Conservation (phyloP, 2,113 vertebrate species). For the Sinocyclocheilus anshuiensis region DNA sequence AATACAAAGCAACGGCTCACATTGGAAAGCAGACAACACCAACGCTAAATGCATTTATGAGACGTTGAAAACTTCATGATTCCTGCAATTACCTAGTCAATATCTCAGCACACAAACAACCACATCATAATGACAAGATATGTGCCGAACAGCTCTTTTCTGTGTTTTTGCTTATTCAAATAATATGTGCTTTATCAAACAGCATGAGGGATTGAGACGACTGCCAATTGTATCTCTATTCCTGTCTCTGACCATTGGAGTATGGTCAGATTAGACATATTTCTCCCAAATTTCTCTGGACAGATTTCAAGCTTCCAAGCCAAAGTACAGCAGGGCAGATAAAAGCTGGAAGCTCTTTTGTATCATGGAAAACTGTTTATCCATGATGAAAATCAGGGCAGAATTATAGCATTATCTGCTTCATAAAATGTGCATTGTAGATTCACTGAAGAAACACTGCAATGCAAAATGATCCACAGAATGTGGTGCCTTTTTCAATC, state of each 20-base stretch:
- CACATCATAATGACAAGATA: neutral
- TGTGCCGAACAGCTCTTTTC: conserved; percentile 18
- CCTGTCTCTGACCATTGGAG: neutral
- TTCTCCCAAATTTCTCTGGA: neutral
- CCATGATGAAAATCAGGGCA: neutral
- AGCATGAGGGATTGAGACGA: neutral
- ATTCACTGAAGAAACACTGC: neutral
- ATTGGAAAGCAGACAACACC: neutral
- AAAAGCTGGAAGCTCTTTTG: conserved; percentile 1
- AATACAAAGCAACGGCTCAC: conserved; percentile 59
- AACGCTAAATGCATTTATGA: neutral
- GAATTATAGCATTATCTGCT: neutral
- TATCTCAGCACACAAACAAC: conserved; percentile 8
- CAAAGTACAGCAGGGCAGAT: conserved; percentile 1
- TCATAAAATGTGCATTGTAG: neutral
- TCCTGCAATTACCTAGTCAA: neutral
- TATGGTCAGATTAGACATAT: conserved; percentile 9
- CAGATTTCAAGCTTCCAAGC: neutral
- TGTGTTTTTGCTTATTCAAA: neutral
- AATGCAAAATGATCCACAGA: neutral
- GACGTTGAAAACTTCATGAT: neutral
- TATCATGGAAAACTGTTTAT: neutral
- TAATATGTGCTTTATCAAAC: conserved; percentile 3
- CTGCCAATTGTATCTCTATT: conserved; percentile 1
- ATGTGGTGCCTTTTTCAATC: neutral